Conservation (phyloP, 2,113 vertebrate genomes). For the Neoarius graeffei region DNA sequence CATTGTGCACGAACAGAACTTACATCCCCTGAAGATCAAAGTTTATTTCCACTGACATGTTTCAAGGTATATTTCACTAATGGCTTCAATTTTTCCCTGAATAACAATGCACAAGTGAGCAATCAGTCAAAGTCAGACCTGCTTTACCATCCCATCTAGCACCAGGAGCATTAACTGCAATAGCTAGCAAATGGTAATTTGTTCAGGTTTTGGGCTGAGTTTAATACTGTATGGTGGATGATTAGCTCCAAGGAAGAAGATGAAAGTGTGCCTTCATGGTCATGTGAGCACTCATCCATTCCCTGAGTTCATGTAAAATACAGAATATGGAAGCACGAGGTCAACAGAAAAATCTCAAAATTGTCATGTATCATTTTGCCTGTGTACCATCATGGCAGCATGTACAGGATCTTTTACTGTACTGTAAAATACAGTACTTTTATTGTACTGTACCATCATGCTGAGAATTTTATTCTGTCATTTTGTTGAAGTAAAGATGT, state of each 20-base stretch:
- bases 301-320: constrained; percentile 56
- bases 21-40: constrained; percentile 44
- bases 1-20: background rate
- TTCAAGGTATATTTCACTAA: constrained; percentile 63
- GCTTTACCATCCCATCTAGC: constrained; percentile 64
- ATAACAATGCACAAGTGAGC: constrained; percentile 65
- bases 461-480: background rate
- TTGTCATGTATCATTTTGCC: background rate
- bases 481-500: background rate
- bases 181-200: constrained; percentile 64
- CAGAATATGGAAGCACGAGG: constrained; percentile 53
- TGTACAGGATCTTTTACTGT: background rate
- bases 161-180: constrained; percentile 61
- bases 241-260: constrained; percentile 59
- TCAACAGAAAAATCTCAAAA: background rate
- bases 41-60: constrained; percentile 52
- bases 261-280: constrained; percentile 59
- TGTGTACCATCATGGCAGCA: background rate
- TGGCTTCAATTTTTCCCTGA: constrained; percentile 75
- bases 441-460: too few species aligned
- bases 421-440: too few species aligned
- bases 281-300: constrained; percentile 58
- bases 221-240: constrained; percentile 61
- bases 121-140: constrained; percentile 75
- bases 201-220: constrained; percentile 57